Evolutionary conservation across 2,113 vertebrate genomes (phyloP), one percentile per base, ranked within the genome.

Genomic region (Ranitomeya imitator): DNA sequence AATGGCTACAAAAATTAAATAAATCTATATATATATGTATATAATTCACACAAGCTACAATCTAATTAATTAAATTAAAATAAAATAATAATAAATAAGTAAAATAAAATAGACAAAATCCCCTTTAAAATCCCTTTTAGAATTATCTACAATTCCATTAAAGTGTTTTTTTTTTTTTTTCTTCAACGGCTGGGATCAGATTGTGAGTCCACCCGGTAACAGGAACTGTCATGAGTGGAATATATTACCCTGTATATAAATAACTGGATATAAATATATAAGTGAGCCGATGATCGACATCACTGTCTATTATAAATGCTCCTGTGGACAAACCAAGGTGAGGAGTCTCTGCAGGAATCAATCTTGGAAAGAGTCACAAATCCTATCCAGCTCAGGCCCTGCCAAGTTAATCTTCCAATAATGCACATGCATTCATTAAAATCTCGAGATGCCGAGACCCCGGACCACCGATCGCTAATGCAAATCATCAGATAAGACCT

Each of bases 391-490:
- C 60, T 63, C 86, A 71, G 78, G 10, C 21, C 45, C 31, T 45
- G 57, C 73, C 85, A 37, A 12, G 73, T n/a, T 87, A 87, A 80
- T 80, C 86, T n/a, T 55, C 63, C 54, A 71, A 80, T 71, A 87
- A 71, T n/a, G 77, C 63, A 80, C 60, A 87, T 59, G 77, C 77
- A 80, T 87, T 71, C 51, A 79, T 87, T 87, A 87, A 67, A 79
- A 13, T 14, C 77, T 21, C 23, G 16, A 65, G 19, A 16, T 60
- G 45, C 7, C 26, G 59, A 1, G 60, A 37, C 18, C 60, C 80
- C 4, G 18, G 15, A 59, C 11, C 18, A 31, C 63, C 63, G 60
- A 84, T 84, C 82, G 8, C 51, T 71, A 71, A 84, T 84, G 82
- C 51, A 71, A 84, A 84, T 84, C 63, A 23, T 16, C 55, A 6